These are phyloP conservation scores for Odontothrips loti DNA, from an alignment of 2,888 invertebrate genomes.

Conservation along the genomic window DNA sequence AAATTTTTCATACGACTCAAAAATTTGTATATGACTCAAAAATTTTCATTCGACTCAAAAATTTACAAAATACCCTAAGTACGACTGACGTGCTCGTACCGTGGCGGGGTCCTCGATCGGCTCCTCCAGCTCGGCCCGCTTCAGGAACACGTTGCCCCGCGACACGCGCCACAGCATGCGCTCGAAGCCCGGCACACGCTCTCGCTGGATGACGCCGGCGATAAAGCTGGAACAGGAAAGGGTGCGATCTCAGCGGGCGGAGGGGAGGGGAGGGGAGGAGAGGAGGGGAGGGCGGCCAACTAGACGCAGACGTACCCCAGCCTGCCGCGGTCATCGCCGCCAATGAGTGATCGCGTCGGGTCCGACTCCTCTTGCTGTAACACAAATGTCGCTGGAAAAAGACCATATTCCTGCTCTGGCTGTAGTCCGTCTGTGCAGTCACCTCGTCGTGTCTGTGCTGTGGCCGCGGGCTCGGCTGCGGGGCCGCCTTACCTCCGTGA, in stretches of 20 bases:
- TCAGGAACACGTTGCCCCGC: slow-evolving; percentile 57
- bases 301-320: slow-evolving; percentile 5
- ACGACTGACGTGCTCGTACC: background rate
- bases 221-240: slow-evolving; percentile 49
- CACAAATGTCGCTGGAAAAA: slow-evolving; percentile 14
- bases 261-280: background rate
- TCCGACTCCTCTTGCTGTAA: slow-evolving; percentile 28
- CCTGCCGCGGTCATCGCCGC: slow-evolving; percentile 1
- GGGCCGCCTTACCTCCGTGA: slow-evolving; percentile 59
- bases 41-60: too few relatives aligned
- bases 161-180: slow-evolving; percentile 60
- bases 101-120: slow-evolving; percentile 53
- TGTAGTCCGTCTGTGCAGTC: slow-evolving; percentile 16
- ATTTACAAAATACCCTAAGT: too few relatives aligned
- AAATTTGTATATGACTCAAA: too few relatives aligned
- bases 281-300: too few relatives aligned
- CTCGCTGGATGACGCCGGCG: slow-evolving; percentile 57
- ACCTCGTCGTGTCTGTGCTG: background rate
- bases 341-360: background rate
- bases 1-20: too few relatives aligned
- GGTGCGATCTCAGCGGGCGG: background rate
- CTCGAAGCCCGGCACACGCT: slow-evolving; percentile 57
- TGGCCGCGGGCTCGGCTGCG: background rate
- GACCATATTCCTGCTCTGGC: slow-evolving; percentile 20
- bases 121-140: slow-evolving; percentile 55